phyloP scores from a whole-genome alignment of 2,113 vertebrate species.

The Dendropsophus ebraccatus region DNA sequence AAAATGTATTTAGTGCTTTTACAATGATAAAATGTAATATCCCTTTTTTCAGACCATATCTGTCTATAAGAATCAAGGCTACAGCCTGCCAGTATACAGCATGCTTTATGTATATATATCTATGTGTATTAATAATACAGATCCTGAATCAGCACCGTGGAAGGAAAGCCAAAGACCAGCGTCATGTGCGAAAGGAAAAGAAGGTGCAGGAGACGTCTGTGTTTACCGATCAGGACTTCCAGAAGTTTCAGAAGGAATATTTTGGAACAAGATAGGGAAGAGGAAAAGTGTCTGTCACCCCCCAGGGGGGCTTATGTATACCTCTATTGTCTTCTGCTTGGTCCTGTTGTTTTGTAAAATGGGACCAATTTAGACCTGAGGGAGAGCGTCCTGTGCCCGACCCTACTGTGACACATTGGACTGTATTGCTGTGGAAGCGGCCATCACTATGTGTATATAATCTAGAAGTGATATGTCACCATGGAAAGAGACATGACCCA shows the following conservation, averaged over 20 bases:
- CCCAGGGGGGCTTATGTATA: background rate
- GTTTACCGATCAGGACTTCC: slow-evolving; percentile 34
- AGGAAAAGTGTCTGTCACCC: background rate
- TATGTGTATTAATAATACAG: background rate
- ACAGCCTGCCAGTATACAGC: background rate
- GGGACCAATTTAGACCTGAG: background rate
- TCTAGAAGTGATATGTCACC: too few species aligned
- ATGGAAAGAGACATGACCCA: too few species aligned
- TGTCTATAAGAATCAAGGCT: background rate
- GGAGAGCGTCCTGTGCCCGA: background rate
- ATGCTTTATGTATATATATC: background rate
- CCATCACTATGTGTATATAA: too few species aligned
- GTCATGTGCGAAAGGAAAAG: background rate
- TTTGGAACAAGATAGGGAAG: slow-evolving; percentile 21
- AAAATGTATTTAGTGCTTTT: background rate
- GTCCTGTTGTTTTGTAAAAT: background rate
- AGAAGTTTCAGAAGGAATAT: slow-evolving; percentile 34
- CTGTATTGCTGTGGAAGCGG: background rate
- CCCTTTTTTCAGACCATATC: background rate
- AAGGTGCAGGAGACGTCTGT: slow-evolving; percentile 21
- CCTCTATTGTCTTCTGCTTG: background rate
- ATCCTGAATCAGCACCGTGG: slow-evolving; percentile 25
- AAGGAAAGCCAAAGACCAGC: slow-evolving; percentile 32
- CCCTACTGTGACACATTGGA: background rate
- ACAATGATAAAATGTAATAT: background rate